Conservation (phyloP, 1,140 invertebrate species). For the Drosophila paulistorum region DNA sequence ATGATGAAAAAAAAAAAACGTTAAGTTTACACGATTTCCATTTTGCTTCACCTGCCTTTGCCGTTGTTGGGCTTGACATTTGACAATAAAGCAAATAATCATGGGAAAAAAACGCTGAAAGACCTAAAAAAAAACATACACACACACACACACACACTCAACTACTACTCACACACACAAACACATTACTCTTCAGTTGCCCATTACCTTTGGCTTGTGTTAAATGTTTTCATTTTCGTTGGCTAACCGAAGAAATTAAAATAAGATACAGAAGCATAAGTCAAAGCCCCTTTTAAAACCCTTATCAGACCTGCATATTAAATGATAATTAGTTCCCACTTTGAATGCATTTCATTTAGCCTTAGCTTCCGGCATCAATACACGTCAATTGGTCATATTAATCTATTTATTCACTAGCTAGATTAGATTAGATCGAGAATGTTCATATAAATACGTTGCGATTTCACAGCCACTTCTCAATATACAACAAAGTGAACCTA, state of each 20-base stretch:
- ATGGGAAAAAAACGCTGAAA: slow-evolving; percentile 75
- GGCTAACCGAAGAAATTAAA: not conserved
- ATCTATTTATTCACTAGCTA: not conserved
- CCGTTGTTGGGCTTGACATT: slow-evolving; percentile 73
- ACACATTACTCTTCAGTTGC: slow-evolving; percentile 38
- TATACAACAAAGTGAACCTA: not conserved
- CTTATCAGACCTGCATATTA: too few species aligned
- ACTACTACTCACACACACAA: not conserved
- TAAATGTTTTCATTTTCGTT: slow-evolving; percentile 11
- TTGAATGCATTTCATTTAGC: too few species aligned
- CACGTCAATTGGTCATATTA: not conserved
- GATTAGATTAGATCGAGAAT: not conserved
- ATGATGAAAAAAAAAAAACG: slow-evolving; percentile 37
- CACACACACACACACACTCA: not conserved
- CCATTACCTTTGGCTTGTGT: slow-evolving; percentile 23
- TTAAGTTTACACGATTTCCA: slow-evolving; percentile 77
- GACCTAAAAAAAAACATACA: slow-evolving; percentile 29
- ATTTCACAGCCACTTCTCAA: not conserved
- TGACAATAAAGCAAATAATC: slow-evolving; percentile 82
- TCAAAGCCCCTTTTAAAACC: too few species aligned
- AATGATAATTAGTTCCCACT: too few species aligned
- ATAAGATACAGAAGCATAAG: not conserved
- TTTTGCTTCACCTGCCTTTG: slow-evolving; percentile 61
- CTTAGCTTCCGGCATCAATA: too few species aligned
- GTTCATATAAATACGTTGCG: not conserved